Base-by-base conservation (phyloP, 1,140 invertebrate genomes). In the Calliopsis andreniformis region DNA sequence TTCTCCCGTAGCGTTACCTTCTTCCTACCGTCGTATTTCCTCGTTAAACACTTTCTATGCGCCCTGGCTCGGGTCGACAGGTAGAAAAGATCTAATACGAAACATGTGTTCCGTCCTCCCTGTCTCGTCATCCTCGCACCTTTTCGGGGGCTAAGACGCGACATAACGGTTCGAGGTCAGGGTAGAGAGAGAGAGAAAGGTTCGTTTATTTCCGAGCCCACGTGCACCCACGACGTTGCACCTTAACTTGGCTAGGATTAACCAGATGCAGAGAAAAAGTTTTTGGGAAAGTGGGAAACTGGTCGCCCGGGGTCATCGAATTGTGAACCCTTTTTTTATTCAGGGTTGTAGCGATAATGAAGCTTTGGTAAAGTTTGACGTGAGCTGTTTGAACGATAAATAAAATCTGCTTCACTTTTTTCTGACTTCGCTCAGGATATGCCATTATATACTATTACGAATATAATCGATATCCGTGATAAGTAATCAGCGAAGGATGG, bases 11-110 rank as follows among this genome's bases (percentile, higher is more conserved):
- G 43, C 23, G 64, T 49, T 76, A 58, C 32, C 55, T 59, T 43
- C 30, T 18, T 43, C 20, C 28, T 20, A 1, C 58, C 20, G 63
- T 45, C 28, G 63, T 28, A 78, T 69, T 70, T 10, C 64, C 63
- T 12, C 23, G 71, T 76, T 61, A 58, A 79, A 81, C 55, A 82
- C 59, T 53, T 73, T 77, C 75, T 56, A 39, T 61, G 8, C 67
- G 30, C 47, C 58, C 35, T 49, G 42, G 64, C 20, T 35, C 35
- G 51, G 68, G 66, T 64, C 53, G 62, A 81, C 78, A 85, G 76
- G 81, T 83, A 85, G 71, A 67, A 78, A 61, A 77, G 42, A 73
- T 85, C 63, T 85, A 81, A 83, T 83, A 79, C 83, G 83, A 85
- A 85, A 83, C 83, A 85, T 85, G 76, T 85, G 83, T 83, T 80